A percentile compares a stretch with the other conserved stretches of the same genome.
phyloP scores from a whole-genome alignment of 2,797 vertebrate genomes.

The Oreochromis grahami region DNA sequence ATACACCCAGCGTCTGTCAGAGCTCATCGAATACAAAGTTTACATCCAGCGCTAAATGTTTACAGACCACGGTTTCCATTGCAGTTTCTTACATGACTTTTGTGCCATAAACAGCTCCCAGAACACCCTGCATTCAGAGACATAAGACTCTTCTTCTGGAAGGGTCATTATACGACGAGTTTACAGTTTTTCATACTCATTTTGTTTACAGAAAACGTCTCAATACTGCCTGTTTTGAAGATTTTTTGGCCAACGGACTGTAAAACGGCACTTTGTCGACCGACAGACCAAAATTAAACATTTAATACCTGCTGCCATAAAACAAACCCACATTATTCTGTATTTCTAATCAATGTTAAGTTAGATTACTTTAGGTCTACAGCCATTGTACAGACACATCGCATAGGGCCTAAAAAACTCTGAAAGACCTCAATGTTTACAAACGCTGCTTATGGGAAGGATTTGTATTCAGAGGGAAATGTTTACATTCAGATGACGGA shows the following conservation, averaged over 20 bases:
- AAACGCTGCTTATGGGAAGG: conserved; percentile 54
- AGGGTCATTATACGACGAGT: conserved; percentile 9
- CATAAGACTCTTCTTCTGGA: not conserved
- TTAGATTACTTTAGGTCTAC: not conserved
- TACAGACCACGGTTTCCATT: conserved; percentile 55
- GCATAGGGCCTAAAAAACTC: conserved; percentile 24
- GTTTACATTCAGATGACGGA: conserved; percentile 61
- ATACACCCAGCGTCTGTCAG: conserved; percentile 4
- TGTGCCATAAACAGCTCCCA: conserved; percentile 26
- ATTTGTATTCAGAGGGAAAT: conserved; percentile 32
- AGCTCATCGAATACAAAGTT: conserved; percentile 48
- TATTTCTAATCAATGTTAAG: not conserved
- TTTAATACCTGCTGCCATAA: conserved; percentile 25
- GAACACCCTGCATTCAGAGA: not conserved
- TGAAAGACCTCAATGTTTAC: conserved; percentile 69
- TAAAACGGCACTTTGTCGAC: not conserved
- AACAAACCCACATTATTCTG: not conserved
- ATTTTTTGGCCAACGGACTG: conserved; percentile 18
- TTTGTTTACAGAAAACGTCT: conserved; percentile 59
- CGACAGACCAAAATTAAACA: conserved; percentile 15
- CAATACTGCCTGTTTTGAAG: conserved; percentile 38
- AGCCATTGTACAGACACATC: conserved; percentile 23
- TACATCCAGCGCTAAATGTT: conserved; percentile 72
- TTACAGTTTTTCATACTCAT: conserved; percentile 49
- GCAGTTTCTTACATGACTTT: conserved; percentile 16